Base-by-base conservation (phyloP, 35 echinoderm and acorn worm species). In the Lytechinus variegatus region DNA sequence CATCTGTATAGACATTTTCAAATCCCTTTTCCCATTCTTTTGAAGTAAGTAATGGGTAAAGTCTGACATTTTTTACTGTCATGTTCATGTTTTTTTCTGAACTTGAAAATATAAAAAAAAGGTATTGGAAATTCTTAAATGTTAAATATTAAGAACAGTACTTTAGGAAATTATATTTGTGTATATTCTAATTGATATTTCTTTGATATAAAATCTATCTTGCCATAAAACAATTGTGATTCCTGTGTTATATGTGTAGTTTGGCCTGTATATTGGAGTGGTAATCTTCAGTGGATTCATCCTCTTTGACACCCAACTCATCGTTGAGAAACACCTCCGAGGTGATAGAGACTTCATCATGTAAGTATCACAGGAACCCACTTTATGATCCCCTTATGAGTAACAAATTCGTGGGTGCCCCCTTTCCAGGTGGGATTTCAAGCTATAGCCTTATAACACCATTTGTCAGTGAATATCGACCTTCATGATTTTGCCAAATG, bases 261-360 rank as follows among this genome's bases (percentile, higher is more conserved):
- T 98, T 95, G 97, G 97, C 92, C 94, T 99, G 94, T 99, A 99
- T 55, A 54, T 99, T 87, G 97, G 98, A 89, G 86, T 99, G 55
- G 54, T 98, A 9, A 97, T 99, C 90, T 98, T 99, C 92, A 97
- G 97, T 96, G 98, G 95, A 54, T 96, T 99, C 96, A 97, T 99
- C 55, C 95, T 99, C 54, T 97, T 98, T 96, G 98, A 99, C 92
- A 99, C 98, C 52, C 98, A 99, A 55, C 95, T 99, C 94, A 99
- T 99, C 33, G 97, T 99, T n/a, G 98, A 99, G 96, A 99, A 98
- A 72, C 97, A 94, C 94, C 94, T 90, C 89, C 96, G 96, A 56
- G 98, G 98, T 53, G 98, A 99, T 55, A 99, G 95, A 87, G 98
- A 99, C 87, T 99, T 96, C 95, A 95, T 99, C 93, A 95, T 95